Evolutionary conservation across 2,888 invertebrate genomes (phyloP).

Genomic region (Amorpha juglandis): DNA sequence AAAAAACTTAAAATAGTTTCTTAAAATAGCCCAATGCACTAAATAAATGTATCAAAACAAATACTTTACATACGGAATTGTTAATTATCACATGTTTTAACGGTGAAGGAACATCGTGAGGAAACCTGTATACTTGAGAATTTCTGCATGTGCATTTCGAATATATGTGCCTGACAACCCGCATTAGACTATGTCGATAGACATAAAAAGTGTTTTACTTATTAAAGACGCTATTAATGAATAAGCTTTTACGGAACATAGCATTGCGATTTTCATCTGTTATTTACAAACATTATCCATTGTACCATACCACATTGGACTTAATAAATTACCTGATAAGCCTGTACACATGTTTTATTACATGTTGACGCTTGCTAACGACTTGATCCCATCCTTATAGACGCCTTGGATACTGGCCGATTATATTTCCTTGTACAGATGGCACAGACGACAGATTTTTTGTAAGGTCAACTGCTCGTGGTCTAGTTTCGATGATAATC

Average conservation of each 20-base stretch:
- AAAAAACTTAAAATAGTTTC: too few species aligned
- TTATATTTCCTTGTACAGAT: slow-evolving; percentile 15
- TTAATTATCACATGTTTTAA: too few species aligned
- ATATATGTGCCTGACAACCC: too few species aligned
- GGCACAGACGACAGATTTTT: slow-evolving; percentile 1
- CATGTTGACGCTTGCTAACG: slow-evolving; percentile 14
- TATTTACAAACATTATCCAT: slow-evolving; percentile 14
- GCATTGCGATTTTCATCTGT: neutral
- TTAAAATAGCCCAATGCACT: too few species aligned
- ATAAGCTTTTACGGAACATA: neutral
- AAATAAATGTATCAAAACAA: too few species aligned
- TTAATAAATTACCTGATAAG: slow-evolving; percentile 23
- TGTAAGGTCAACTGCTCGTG: slow-evolving; percentile 7
- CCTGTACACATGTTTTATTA: slow-evolving; percentile 21
- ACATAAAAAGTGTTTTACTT: too few species aligned
- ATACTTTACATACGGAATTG: too few species aligned
- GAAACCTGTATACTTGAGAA: too few species aligned
- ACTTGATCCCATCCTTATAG: slow-evolving; percentile 22
- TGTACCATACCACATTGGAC: neutral
- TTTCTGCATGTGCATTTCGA: too few species aligned
- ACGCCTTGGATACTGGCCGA: slow-evolving; percentile 18
- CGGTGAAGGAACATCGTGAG: too few species aligned
- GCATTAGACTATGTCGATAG: too few species aligned
- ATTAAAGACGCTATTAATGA: too few species aligned
- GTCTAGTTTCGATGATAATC: slow-evolving; percentile 22